A percentile compares a stretch with the other conserved stretches of the same genome.
Evolutionary conservation across 2,797 vertebrate genomes (phyloP).

Genomic region (Spinibarbus caldwelli): DNA sequence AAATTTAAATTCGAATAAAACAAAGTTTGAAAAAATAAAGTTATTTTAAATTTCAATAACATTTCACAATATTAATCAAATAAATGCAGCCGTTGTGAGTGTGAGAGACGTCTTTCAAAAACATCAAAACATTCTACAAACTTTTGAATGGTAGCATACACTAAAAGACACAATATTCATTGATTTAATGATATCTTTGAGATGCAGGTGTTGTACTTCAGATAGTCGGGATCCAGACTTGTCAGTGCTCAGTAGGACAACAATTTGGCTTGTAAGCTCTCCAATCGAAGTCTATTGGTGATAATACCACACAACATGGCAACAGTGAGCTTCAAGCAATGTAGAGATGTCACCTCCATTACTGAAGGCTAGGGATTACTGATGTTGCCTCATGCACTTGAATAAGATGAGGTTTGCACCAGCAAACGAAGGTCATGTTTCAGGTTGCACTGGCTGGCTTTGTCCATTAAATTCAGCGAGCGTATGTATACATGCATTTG

Average conservation of each 20-base stretch:
- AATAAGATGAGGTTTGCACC: slow-evolving; percentile 44
- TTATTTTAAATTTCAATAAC: background rate
- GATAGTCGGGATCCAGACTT: background rate
- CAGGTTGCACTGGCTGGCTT: background rate
- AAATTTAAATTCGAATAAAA: too few relatives aligned
- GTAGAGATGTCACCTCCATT: slow-evolving; percentile 31
- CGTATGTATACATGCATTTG: slow-evolving; percentile 35
- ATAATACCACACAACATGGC: slow-evolving; percentile 21
- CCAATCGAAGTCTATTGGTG: slow-evolving; percentile 31
- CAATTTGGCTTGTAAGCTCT: slow-evolving; percentile 33
- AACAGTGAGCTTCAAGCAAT: slow-evolving; percentile 19
- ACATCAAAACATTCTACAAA: background rate
- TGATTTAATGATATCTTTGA: background rate
- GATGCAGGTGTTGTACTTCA: background rate
- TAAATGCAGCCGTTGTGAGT: background rate
- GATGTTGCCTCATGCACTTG: slow-evolving; percentile 45
- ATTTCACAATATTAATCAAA: background rate
- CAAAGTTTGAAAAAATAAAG: too few relatives aligned
- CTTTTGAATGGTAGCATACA: background rate
- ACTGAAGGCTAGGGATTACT: slow-evolving; percentile 35
- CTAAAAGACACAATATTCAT: background rate
- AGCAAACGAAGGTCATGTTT: slow-evolving; percentile 38
- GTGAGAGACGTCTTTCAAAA: background rate
- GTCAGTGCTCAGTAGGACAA: background rate
- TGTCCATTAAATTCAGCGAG: slow-evolving; percentile 41